A percentile compares a stretch with the other conserved stretches of the same genome.
These are phyloP conservation scores for Ooceraea biroi DNA, from an alignment of 1,140 invertebrate species.

Conservation along the genomic window DNA sequence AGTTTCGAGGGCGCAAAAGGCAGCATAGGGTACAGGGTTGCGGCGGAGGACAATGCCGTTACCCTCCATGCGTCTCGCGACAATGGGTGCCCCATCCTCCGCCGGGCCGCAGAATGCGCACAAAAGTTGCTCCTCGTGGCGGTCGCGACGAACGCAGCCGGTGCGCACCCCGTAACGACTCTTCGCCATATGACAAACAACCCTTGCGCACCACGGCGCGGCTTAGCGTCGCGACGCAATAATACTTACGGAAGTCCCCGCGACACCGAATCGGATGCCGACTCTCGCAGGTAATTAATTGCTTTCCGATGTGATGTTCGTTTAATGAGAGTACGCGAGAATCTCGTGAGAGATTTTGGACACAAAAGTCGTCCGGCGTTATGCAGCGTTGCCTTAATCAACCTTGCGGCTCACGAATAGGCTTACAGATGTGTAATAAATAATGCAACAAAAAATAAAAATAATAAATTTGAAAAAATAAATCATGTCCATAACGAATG, in stretches of 20 bases:
- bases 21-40: not conserved
- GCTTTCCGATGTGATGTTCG: constrained; percentile 47
- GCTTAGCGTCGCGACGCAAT: constrained; percentile 45
- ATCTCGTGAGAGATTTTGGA: constrained; percentile 3
- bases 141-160: constrained; percentile 41
- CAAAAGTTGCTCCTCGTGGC: constrained; percentile 48
- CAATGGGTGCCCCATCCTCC: constrained; percentile 56
- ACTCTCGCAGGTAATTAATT: constrained; percentile 38
- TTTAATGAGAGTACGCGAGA: constrained; percentile 32
- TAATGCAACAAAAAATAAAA: not conserved
- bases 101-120: constrained; percentile 63
- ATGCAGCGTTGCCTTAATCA: not conserved
- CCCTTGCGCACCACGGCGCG: constrained; percentile 26
- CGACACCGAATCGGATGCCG: not conserved
- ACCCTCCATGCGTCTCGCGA: constrained; percentile 60
- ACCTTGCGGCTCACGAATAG: not conserved
- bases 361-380: not conserved
- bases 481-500: not conserved
- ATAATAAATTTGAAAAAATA: not conserved
- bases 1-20: constrained; percentile 50
- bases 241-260: constrained; percentile 35
- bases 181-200: constrained; percentile 67
- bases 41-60: constrained; percentile 59
- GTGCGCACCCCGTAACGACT: constrained; percentile 51
- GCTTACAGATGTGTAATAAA: not conserved